Evolutionary conservation across 2,113 vertebrate genomes (phyloP), one percentile per base, ranked within the genome.

Genomic region (Chascanopsetta lugubris): DNA sequence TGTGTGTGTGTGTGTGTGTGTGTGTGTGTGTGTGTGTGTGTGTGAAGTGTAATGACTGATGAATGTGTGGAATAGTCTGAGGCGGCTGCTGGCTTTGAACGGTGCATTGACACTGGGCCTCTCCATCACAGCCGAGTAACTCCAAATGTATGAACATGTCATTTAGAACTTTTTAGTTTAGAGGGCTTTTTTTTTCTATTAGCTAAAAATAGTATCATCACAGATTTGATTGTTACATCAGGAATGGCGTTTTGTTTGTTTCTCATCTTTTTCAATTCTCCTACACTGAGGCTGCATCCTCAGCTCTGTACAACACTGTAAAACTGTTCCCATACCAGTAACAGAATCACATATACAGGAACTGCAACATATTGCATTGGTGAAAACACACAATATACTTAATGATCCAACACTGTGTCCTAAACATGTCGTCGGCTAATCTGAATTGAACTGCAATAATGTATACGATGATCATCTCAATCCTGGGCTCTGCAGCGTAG

Each of bases 271-370:
- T 71, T 53, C 43, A 1, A 51, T 57, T 57, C 54, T 67, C 34
- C 49, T 24, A 57, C 67, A 55, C 53, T 47, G 50, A 68, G 42
- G 60, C 58, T 79, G 12, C 54, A 63, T 40, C 60, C 74, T 67
- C 71, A 9, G 45, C 69, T 54, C 82, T 72, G 66, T 75, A 77
- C 72, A 69, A 90, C 85, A 88, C 87, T 89, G 87, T 90, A 83
- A 83, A 65, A 72, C 12, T 38, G 34, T 38, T 38, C 34, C 34
- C 4, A 34, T 34, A 34, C 32, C 32, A 11, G 4, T 15, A 38
- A 13, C 4, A 15, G 34, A 38, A 15, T 13, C 1, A 4, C 13
- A 5, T 15, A 3, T 4, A 3, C 2, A 11, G 32, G 3, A 11
- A 36, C 34, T 15, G 34, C 12, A 2, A n/a, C n/a, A n/a, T n/a